phyloP scores from a whole-genome alignment of 2,797 vertebrate species.

The Sphaeramia orbicularis region DNA sequence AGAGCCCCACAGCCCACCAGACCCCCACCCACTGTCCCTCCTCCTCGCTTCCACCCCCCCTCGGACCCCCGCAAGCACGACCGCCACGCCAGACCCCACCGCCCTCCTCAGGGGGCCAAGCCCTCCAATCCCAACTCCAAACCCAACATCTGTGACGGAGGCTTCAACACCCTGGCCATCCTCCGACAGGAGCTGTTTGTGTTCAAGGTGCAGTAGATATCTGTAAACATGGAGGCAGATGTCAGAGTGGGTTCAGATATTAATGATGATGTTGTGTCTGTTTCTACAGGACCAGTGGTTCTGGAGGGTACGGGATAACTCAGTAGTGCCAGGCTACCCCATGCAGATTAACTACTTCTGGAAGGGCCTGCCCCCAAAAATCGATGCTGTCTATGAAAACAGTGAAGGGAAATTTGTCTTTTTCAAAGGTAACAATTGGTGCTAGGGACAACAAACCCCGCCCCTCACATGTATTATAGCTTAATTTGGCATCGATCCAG shows the following conservation, averaged over 20 bases:
- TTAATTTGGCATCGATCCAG: too few species aligned
- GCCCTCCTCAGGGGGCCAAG: conserved; percentile 92
- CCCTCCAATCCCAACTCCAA: conserved; percentile 95
- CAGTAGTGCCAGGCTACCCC: conserved; percentile 96
- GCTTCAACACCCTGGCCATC: conserved; percentile 98
- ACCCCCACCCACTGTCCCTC: conserved; percentile 93
- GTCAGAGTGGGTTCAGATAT: conserved; percentile 3
- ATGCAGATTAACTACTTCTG: conserved; percentile 99
- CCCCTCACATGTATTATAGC: too few species aligned
- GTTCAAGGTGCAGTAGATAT: conserved; percentile 90
- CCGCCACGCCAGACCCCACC: conserved; percentile 92
- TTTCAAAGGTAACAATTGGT: conserved; percentile 97
- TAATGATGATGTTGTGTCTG: not conserved
- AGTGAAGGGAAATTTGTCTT: conserved; percentile 98
- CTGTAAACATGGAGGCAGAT: conserved; percentile 1
- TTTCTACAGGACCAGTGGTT: conserved; percentile 96
- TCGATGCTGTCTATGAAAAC: conserved; percentile 98
- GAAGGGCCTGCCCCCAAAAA: conserved; percentile 95
- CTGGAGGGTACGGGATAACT: conserved; percentile 97
- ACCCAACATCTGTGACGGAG: conserved; percentile 98
- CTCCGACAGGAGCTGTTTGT: conserved; percentile 98
- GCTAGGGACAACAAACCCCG: too few species aligned
- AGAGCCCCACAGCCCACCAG: conserved; percentile 94
- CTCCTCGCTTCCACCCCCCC: conserved; percentile 92
- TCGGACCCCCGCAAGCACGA: conserved; percentile 94